phyloP scores from a whole-genome alignment of 2,113 vertebrate species.

The Taurulus bubalis region DNA sequence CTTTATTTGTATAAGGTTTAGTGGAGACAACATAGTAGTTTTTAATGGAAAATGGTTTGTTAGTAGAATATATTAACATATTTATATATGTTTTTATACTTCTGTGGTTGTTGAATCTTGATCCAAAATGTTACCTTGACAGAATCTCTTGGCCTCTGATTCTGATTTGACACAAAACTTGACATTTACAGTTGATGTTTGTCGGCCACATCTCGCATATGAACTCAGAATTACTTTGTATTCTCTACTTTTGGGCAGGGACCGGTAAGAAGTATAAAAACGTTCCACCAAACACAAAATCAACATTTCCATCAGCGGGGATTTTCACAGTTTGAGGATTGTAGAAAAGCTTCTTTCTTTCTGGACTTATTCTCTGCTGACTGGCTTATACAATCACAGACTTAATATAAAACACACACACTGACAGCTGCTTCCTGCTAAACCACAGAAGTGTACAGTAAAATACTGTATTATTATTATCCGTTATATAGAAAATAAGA shows the following conservation, averaged over 20 bases:
- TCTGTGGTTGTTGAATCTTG: not conserved
- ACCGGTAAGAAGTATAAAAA: not conserved
- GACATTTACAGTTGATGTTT: not conserved
- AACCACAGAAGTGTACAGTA: not conserved
- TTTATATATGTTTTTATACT: too few relatives aligned
- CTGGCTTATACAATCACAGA: not conserved
- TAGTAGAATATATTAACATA: not conserved
- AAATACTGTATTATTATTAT: conserved; percentile 18
- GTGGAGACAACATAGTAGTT: not conserved
- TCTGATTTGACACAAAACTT: not conserved
- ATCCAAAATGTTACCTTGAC: too few relatives aligned
- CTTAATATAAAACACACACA: conserved; percentile 9
- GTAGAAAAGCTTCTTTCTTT: conserved; percentile 6
- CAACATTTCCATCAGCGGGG: not conserved
- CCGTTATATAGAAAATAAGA: conserved; percentile 7
- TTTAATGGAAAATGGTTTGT: not conserved
- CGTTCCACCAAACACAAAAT: not conserved
- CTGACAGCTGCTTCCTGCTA: conserved; percentile 18
- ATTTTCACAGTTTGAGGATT: conserved; percentile 31
- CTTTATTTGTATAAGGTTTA: too few relatives aligned
- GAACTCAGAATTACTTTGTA: not conserved
- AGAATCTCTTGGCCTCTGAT: too few relatives aligned
- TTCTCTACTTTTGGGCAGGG: not conserved
- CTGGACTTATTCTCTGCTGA: conserved; percentile 16
- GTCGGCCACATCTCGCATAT: not conserved